Evolutionary conservation across 2,888 invertebrate species (phyloP).

Genomic region (Drosophila tripunctata): DNA sequence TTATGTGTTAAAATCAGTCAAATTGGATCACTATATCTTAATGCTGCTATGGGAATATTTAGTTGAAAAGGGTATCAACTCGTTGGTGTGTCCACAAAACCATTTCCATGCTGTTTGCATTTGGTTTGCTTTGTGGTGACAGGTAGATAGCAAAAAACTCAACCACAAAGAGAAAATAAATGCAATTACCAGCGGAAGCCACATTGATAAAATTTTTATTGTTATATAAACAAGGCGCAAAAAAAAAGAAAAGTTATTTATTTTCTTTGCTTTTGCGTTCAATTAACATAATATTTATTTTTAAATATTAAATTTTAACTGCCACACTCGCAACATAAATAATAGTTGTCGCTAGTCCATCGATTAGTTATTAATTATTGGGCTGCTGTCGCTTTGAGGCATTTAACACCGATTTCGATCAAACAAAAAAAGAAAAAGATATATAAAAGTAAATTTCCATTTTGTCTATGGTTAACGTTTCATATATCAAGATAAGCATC

Average conservation of each 20-base stretch:
- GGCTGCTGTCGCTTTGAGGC: conserved; percentile 11
- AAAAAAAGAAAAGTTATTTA: conserved; percentile 10
- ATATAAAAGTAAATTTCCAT: conserved; percentile 39
- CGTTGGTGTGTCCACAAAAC: too few species aligned
- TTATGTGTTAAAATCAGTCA: too few species aligned
- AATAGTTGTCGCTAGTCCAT: conserved; percentile 6
- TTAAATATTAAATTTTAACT: not conserved
- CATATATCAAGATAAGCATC: conserved; percentile 52
- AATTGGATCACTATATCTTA: too few species aligned
- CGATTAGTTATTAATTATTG: conserved; percentile 3
- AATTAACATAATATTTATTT: conserved; percentile 18
- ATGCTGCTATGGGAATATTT: too few species aligned
- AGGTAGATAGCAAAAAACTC: conserved; percentile 29
- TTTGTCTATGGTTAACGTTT: conserved; percentile 39
- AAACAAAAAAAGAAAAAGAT: too few species aligned
- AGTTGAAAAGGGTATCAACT: too few species aligned
- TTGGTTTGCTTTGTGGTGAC: conserved; percentile 11
- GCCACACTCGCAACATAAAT: not conserved
- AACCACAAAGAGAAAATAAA: conserved; percentile 34
- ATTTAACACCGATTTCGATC: conserved; percentile 23
- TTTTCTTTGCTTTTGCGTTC: conserved; percentile 5
- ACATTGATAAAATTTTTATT: not conserved
- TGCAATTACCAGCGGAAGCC: conserved; percentile 5
- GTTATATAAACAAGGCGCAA: conserved; percentile 3
- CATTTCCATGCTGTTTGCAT: not conserved